phyloP scores from a whole-genome alignment of 2,113 vertebrate genomes.

The Pithys albifrons region DNA sequence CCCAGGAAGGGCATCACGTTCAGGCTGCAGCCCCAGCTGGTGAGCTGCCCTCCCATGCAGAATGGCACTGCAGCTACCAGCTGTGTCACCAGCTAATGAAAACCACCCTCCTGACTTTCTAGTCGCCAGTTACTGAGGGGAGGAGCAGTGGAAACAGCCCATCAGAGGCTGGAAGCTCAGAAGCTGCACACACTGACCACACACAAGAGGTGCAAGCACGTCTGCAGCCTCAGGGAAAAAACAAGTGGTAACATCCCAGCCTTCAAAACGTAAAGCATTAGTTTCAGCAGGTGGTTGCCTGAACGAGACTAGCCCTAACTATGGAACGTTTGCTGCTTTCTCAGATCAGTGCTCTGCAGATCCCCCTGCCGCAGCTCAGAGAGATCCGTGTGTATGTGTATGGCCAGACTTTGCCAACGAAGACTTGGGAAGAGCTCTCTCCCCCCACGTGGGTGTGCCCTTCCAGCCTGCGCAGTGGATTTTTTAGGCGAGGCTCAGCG shows the following conservation, averaged over 20 bases:
- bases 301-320: rapidly evolving
- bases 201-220: rapidly evolving
- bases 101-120: neutral
- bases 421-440: too few species aligned
- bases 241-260: neutral
- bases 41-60: neutral
- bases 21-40: neutral
- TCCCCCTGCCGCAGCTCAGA: neutral
- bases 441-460: too few species aligned
- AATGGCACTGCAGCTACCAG: rapidly evolving
- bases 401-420: too few species aligned
- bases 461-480: too few species aligned
- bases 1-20: rapidly evolving
- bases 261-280: rapidly evolving
- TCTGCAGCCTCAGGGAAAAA: neutral
- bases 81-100: rapidly evolving
- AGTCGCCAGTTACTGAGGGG: rapidly evolving
- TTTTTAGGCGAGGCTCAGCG: too few species aligned
- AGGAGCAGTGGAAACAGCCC: rapidly evolving
- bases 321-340: rapidly evolving
- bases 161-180: rapidly evolving
- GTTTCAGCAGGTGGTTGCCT: neutral
- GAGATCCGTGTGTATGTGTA: neutral
- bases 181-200: neutral
- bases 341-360: rapidly evolving